Evolutionary conservation across 2,113 vertebrate species (phyloP), one percentile per base, ranked within the genome.

Genomic region (Mesembrinibis cayennensis): DNA sequence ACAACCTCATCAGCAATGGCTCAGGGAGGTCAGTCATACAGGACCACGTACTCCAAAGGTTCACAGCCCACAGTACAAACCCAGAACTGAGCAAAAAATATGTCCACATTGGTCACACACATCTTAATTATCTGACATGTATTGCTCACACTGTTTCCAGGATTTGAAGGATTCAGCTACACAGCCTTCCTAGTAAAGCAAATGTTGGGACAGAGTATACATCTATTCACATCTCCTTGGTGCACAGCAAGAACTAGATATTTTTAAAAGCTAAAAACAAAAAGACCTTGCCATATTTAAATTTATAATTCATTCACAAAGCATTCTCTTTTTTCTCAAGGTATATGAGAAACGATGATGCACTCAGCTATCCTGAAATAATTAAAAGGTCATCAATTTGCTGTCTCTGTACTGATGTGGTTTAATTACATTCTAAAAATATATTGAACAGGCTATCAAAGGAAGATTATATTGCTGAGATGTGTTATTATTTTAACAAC

Each of bases 341-440:
- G 79, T 89, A 36, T 88, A 96, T 87, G 89, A 97, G 96, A 97
- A 97, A 97, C 93, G 92, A 98, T 98, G 99, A 98, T 98, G 98
- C 98, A 98, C 98, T 98, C 98, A 98, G 98, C 97, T 98, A 96
- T 91, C 96, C 96, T 98, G 97, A 98, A 99, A 99, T 99, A 98
- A 99, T 99, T 99, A 99, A 99, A 99, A 98, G 98, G 89, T 94
- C 98, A 99, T 99, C 98, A 97, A 98, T 99, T 98, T 98, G 90
- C 97, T 97, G 98, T 98, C 99, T 98, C 63, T 76, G 92, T 71
- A 85, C 97, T 84, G 97, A 98, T 97, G 95, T 56, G 95, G 96
- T 98, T 99, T 99, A 99, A 99, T 99, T 99, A 98, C 98, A 98
- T 98, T 99, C 97, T 97, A 97, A 98, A 98, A 99, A 98, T 95